A percentile compares a stretch with the other conserved stretches of the same genome.
Evolutionary conservation across 2,888 invertebrate genomes (phyloP).

Genomic region (Diadegma fenestrale): DNA sequence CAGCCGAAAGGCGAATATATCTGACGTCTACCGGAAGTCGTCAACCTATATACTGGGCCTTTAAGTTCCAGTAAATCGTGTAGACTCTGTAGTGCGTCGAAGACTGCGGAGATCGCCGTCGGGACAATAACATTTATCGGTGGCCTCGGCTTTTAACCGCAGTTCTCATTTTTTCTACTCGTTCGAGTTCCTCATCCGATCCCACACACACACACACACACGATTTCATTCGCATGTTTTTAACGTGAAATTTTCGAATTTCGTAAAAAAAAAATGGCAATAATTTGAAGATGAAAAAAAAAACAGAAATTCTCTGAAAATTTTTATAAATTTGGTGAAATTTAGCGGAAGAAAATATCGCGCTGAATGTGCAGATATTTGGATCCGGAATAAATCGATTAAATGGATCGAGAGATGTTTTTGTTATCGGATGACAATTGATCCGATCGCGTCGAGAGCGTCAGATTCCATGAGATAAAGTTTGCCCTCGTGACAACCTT

Average conservation of each 20-base stretch:
- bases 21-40: slow-evolving; percentile 78
- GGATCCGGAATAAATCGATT: slow-evolving; percentile 28
- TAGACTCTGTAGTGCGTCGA: slow-evolving; percentile 11
- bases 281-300: not conserved
- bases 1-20: slow-evolving; percentile 64
- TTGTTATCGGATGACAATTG: slow-evolving; percentile 39
- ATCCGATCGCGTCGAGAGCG: slow-evolving; percentile 22
- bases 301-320: not conserved
- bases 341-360: no score
- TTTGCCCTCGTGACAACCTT: slow-evolving; percentile 16
- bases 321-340: not conserved
- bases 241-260: not conserved
- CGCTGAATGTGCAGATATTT: not conserved
- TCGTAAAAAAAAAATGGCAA: not conserved
- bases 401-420: slow-evolving; percentile 37
- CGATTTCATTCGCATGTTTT: slow-evolving; percentile 5
- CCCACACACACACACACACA: not conserved
- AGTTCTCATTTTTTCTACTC: slow-evolving; percentile 26
- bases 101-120: slow-evolving; percentile 76
- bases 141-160: slow-evolving; percentile 76
- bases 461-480: slow-evolving; percentile 39
- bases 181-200: slow-evolving; percentile 20
- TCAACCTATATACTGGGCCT: slow-evolving; percentile 52
- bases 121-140: slow-evolving; percentile 80
- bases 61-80: not conserved